Base-by-base conservation (phyloP, 2,888 invertebrate species). In the Ochropleura plecta region DNA sequence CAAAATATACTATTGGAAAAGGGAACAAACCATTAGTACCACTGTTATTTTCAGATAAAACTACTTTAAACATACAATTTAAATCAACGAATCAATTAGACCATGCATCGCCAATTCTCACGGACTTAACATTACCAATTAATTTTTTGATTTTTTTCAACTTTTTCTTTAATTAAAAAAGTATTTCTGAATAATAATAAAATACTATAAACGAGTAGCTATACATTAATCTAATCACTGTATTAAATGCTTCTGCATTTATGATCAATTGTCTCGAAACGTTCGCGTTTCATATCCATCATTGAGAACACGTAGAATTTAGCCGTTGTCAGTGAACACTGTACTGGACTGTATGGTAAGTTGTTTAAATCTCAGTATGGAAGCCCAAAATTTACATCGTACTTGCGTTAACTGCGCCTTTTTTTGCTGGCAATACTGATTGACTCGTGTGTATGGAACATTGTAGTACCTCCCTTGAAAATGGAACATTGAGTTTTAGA, bases 91-190 rank as follows among this genome's bases (percentile, higher is more conserved):
- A 85, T 83, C 71, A 88, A 80, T 86, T 81, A 84, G 81, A 84
- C 80, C 86, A 87, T 86, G 86, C 90, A 88, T 89, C 87, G 86
- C 84, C 88, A 88, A 86, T 86, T 85, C 88, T 86, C 84, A 82
- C 89, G 81, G 87, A 90, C 90, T 89, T 90, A 90, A 77, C 72
- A 84, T 87, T 90, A 90, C 85, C 88, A 86, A 88, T 88, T 82
- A 83, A 84, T 89, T 89, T 91, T 87, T 89, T 83, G 82, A 83
- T 73, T 88, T 90, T 91, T 86, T 91, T 89, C 70, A 86, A 85
- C 76, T 68, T 85, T 90, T 89, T 89, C 86, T 30, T 87, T 83
- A 84, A 84, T 88, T 86, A 86, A 78, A 87, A 88, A 86, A 73
- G 85, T 85, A 86, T 88, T 84, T 87, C 83, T 85, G 81, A 83